Evolutionary conservation across 2,888 invertebrate species (phyloP).

Genomic region (Mimachlamys varia): DNA sequence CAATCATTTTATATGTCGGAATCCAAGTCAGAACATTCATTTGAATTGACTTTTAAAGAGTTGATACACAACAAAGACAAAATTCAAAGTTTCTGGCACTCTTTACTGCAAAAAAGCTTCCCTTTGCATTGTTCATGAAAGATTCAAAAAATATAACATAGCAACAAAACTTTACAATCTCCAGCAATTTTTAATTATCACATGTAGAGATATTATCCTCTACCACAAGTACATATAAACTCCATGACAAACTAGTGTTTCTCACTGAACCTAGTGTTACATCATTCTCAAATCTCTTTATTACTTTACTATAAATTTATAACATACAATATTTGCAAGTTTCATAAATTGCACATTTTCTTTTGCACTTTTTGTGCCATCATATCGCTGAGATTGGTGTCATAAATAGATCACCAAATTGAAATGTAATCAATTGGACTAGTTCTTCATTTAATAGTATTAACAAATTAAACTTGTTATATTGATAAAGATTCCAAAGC

Average conservation of each 20-base stretch:
- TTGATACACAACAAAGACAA: neutral
- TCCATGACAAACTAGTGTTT: neutral
- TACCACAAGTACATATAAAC: constrained; percentile 24
- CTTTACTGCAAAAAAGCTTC: constrained; percentile 63
- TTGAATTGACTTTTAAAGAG: neutral
- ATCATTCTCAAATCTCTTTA: neutral
- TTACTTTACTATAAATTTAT: neutral
- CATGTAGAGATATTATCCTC: constrained; percentile 35
- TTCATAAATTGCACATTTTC: constrained; percentile 21
- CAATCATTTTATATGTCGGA: no score
- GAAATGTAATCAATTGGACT: neutral
- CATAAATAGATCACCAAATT: neutral
- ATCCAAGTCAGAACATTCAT: no score
- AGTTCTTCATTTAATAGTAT: neutral
- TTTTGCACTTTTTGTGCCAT: constrained; percentile 34
- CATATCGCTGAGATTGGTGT: constrained; percentile 21
- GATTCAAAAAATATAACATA: constrained; percentile 55
- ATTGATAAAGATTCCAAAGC: neutral
- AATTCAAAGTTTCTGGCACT: constrained; percentile 52
- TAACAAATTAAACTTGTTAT: neutral
- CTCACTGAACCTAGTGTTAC: neutral
- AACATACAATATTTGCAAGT: constrained; percentile 18
- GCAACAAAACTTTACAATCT: constrained; percentile 53
- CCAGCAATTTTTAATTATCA: constrained; percentile 42
- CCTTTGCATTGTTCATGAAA: constrained; percentile 53